These are phyloP conservation scores for Pseudanteris insignis DNA, from an alignment of 2,888 invertebrate genomes.

Conservation along the genomic window DNA sequence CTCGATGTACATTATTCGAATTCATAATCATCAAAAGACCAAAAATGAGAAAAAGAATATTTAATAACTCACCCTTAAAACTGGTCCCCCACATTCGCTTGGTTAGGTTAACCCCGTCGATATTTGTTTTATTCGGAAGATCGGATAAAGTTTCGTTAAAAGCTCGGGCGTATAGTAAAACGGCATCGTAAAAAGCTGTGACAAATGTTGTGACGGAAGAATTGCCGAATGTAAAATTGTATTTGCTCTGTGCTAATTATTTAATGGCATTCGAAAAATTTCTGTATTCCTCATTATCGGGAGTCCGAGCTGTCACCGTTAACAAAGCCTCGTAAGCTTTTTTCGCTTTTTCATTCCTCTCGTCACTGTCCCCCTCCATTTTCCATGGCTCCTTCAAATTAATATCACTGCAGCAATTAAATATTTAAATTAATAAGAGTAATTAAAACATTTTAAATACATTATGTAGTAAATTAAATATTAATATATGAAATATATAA, in stretches of 20 bases:
- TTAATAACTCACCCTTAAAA: slow-evolving; percentile 79
- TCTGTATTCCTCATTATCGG: slow-evolving; percentile 79
- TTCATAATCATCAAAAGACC: no score
- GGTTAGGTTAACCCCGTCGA: slow-evolving; percentile 87
- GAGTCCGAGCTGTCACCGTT: slow-evolving; percentile 86
- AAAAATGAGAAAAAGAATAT: no score
- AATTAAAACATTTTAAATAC: no score
- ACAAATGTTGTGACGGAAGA: slow-evolving; percentile 90
- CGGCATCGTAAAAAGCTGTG: slow-evolving; percentile 95
- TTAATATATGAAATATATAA: no score
- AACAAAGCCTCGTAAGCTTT: slow-evolving; percentile 88
- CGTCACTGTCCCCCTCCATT: slow-evolving; percentile 79
- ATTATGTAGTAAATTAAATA: background rate
- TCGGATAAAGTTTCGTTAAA: slow-evolving; percentile 83
- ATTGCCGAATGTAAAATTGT: slow-evolving; percentile 79
- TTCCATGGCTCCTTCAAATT: slow-evolving; percentile 83
- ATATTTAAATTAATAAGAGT: background rate
- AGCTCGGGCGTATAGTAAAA: slow-evolving; percentile 90
- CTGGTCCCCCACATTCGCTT: slow-evolving; percentile 86
- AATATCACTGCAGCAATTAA: slow-evolving; percentile 52
- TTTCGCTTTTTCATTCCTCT: slow-evolving; percentile 83
- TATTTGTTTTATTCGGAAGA: slow-evolving; percentile 60
- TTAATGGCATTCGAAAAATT: slow-evolving; percentile 81
- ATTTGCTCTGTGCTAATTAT: slow-evolving; percentile 73
- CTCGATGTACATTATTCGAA: no score